Evolutionary conservation across 2,888 invertebrate genomes (phyloP), one percentile per base, ranked within the genome.

Genomic region (Ectemnius continuus): DNA sequence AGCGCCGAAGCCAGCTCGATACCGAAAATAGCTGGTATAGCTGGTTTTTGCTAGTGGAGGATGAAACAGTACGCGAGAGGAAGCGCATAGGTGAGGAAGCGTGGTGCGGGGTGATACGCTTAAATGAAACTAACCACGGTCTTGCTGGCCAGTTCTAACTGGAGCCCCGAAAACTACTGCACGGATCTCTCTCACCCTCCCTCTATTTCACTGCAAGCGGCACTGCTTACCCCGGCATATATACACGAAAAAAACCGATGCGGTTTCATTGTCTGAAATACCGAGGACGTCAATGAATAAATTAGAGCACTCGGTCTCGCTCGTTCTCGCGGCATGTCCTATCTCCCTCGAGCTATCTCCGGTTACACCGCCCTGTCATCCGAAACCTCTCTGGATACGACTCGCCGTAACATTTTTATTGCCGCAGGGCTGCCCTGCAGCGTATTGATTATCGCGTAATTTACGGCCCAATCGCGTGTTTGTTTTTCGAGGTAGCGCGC

Each of bases 231-330:
- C 72, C 72, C 65, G 75, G 78, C 68, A 81, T 78, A 82, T 62
- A 62, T 79, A 82, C 76, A 74, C 69, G 71, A 67, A 79, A 77
- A 77, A 65, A 72, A 60, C 69, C 82, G 78, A 84, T 82, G 80
- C 73, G 57, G 68, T 81, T 80, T 79, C 76, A 76, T 78, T 78
- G 81, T 79, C 79, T 79, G 76, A 86, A 86, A 84, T 82, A 77
- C 76, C 75, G 70, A 59, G 74, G 66, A 78, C 69, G 66, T 76
- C 82, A 78, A 85, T 80, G 82, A 85, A 85, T 85, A 85, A 85
- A 85, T 85, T 85, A 82, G 78, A 79, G n/a, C 64, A 59, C 14
- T 46, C 13, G 59, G n/a, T 46, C 13, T 23, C 20, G 3, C 48
- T n/a, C 48, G 14, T 46, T 13, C 23, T 56, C 18, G 6, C 11